Percentiles rank a stretch among this genome's conserved stretches.
Evolutionary conservation across 2,888 invertebrate species (phyloP).

Genomic region (Drosophila cyrtoloma): DNA sequence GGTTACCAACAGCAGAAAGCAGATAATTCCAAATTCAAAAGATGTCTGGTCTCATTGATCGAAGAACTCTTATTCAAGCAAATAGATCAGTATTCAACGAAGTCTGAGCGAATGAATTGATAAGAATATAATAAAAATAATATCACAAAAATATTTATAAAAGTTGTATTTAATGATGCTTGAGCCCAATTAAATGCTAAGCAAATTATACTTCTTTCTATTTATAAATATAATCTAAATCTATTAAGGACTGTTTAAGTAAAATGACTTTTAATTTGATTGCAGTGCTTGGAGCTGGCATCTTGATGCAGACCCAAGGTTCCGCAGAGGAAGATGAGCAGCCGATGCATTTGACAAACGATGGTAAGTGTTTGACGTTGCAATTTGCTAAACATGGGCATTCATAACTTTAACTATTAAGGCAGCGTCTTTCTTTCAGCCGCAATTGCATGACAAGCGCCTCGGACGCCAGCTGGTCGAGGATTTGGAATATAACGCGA

Average conservation of each 20-base stretch:
- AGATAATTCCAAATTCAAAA: background rate
- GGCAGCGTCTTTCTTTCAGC: constrained; percentile 85
- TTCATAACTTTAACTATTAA: constrained; percentile 83
- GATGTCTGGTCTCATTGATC: background rate
- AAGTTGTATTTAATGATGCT: background rate
- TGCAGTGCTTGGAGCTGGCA: constrained; percentile 44
- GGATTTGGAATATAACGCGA: constrained; percentile 42
- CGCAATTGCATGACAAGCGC: constrained; percentile 71
- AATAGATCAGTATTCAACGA: background rate
- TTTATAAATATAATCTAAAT: background rate
- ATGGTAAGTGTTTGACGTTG: constrained; percentile 74
- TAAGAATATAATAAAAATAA: background rate
- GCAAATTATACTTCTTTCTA: background rate
- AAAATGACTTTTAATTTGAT: background rate
- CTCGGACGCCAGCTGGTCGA: constrained; percentile 53
- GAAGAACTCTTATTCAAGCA: background rate
- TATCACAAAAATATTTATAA: background rate
- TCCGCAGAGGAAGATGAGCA: constrained; percentile 68
- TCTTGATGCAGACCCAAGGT: constrained; percentile 6
- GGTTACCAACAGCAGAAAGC: constrained; percentile 7
- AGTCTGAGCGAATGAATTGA: background rate
- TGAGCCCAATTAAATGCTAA: background rate
- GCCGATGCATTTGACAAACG: constrained; percentile 78
- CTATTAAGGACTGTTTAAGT: background rate
- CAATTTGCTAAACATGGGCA: constrained; percentile 48